Evolutionary conservation across 2,888 invertebrate genomes (phyloP).

Genomic region (Salticus scenicus): DNA sequence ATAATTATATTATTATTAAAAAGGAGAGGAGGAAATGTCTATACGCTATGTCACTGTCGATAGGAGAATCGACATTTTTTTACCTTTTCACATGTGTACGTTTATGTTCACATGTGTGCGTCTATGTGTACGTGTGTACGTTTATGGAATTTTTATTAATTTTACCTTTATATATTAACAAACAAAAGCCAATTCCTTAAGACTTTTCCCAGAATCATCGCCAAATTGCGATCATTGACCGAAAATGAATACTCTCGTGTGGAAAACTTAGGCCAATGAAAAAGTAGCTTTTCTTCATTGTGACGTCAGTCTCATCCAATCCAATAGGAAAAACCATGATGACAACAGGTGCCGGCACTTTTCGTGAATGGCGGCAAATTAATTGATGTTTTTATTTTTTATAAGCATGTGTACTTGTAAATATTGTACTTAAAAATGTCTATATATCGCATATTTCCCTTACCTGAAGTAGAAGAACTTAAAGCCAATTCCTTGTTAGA

Average conservation of each 20-base stretch:
- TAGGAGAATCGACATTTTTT: no score
- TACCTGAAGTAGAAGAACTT: slow-evolving; percentile 17
- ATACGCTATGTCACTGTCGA: no score
- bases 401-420: not conserved
- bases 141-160: no score
- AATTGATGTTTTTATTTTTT: not conserved
- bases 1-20: no score
- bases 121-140: no score
- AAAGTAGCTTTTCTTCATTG: not conserved
- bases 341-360: slow-evolving; percentile 38
- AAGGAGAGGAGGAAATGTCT: no score
- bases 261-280: slow-evolving; percentile 35
- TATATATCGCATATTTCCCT: slow-evolving; percentile 32
- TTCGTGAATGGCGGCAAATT: slow-evolving; percentile 38
- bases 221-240: slow-evolving; percentile 40
- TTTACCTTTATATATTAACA: no score
- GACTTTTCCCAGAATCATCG: not conserved
- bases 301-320: slow-evolving; percentile 46
- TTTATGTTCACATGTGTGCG: no score
- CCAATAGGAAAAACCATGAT: slow-evolving; percentile 28
- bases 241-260: not conserved
- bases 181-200: no score
- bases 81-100: no score
- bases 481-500: not conserved
- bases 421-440: not conserved